phyloP scores from a whole-genome alignment of 2,113 vertebrate species.

The crab-eating macaque (Macaca fascicularis) region T2T-MFA8v1.1 NC_088380.1:100643001-100643500 shows the following conservation, averaged over 20 bases:
- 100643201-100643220: background rate
- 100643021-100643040: background rate
- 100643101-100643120: background rate
- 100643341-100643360: background rate
- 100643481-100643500: background rate
- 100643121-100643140: background rate
- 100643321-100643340: background rate
- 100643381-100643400: background rate
- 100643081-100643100: constrained; percentile 32
- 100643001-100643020: background rate
- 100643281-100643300: background rate
- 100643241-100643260: background rate
- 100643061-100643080: background rate
- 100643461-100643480: background rate
- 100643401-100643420: background rate
- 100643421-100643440: background rate
- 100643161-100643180: background rate
- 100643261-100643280: background rate
- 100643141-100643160: background rate
- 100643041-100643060: constrained; percentile 15
- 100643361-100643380: background rate
- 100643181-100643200: background rate
- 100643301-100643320: background rate
- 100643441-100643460: background rate
- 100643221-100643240: background rate